Evolutionary conservation across 2,113 vertebrate species (phyloP), one percentile per base, ranked within the genome.

Genomic region (Salvator merianae): DNA sequence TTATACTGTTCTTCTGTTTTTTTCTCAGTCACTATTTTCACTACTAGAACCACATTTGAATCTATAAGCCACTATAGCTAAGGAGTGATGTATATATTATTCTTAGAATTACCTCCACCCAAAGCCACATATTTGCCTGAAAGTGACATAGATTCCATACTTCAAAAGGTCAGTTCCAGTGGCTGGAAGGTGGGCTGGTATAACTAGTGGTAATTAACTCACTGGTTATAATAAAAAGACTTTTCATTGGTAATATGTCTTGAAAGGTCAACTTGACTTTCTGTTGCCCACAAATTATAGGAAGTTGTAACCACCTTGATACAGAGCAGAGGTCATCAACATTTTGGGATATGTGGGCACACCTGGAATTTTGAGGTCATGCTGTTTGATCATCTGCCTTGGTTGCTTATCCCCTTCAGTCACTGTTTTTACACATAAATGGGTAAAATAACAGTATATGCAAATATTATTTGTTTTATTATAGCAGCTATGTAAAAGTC

Each of bases 171-270:
- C 6, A 65, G 47, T 81, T 43, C 26, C 32, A 53, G 36, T 13
- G 38, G 71, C 16, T 68, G 43, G 63, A 24, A n/a, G 50, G 22
- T 62, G 53, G 7, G 9, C 82, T 65, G 68, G 20, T n/a, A 53
- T 70, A 43, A 40, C 24, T 1, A 66, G 38, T 62, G 0, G 32
- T 81, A 38, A 74, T 26, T 55, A 32, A 63, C 32, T 87, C 2
- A 0, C 7, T 77, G 0, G 0, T 59, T 78, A 62, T 28, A 69
- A 65, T 59, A 74, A 36, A 32, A 83, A 40, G 16, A 34, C 40
- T 81, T 74, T 82, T 89, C 86, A 78, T 81, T 38, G 7, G 14
- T 81, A 53, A 24, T 89, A 2, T 59, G 63, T 69, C 68, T 82
- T 38, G 66, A 88, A 88, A 62, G 63, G 36, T 77, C 73, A 83